These are phyloP conservation scores for Euwallacea fornicatus DNA, from an alignment of 1,140 invertebrate genomes.

Conservation along the genomic window DNA sequence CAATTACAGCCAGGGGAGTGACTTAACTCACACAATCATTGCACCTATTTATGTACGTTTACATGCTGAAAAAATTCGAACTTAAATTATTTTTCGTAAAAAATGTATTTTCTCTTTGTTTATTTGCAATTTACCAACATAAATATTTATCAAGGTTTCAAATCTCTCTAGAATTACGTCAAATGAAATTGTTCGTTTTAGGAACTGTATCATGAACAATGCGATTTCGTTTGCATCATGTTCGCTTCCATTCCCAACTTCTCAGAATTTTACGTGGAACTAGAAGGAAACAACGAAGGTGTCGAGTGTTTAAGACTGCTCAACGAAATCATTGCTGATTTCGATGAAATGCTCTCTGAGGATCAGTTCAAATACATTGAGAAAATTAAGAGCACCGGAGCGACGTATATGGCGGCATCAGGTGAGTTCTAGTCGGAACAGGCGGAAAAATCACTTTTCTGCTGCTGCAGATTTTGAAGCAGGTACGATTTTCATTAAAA, in stretches of 20 bases:
- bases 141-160: background rate
- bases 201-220: conserved; percentile 95
- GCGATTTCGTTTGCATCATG: conserved; percentile 91
- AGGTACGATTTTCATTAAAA: too few species aligned
- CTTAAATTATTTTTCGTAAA: too few species aligned
- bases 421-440: conserved; percentile 57
- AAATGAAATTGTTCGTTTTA: conserved; percentile 50
- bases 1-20: too few species aligned
- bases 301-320: conserved; percentile 91
- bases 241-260: conserved; percentile 97
- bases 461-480: too few species aligned
- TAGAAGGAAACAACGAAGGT: conserved; percentile 93
- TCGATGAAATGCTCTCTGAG: conserved; percentile 88
- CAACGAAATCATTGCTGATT: conserved; percentile 97
- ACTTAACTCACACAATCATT: too few species aligned
- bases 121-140: background rate
- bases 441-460: too few species aligned
- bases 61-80: too few species aligned
- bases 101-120: too few species aligned
- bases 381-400: conserved; percentile 96
- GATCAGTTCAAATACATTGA: conserved; percentile 88
- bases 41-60: too few species aligned
- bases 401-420: conserved; percentile 96
- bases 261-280: conserved; percentile 94
- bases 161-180: background rate